These are phyloP conservation scores for Mobula birostris DNA, from an alignment of 2,113 vertebrate species.

Conservation along the genomic window DNA sequence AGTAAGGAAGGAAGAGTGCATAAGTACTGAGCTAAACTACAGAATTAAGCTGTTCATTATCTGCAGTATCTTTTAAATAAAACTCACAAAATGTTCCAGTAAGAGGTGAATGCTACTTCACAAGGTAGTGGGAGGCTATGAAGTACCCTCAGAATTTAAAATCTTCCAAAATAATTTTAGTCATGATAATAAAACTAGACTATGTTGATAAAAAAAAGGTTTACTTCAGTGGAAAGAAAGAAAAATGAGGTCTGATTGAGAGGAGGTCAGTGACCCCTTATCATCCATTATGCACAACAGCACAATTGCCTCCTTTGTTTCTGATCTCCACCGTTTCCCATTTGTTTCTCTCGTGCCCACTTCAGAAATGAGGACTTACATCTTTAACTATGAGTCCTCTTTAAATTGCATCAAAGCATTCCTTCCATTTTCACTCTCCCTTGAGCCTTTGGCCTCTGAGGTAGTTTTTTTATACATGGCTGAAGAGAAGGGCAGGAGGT, in stretches of 20 bases:
- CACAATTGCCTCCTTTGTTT: not conserved
- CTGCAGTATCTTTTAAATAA: not conserved
- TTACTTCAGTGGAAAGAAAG: not conserved
- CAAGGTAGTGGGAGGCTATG: not conserved
- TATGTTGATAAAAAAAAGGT: not conserved
- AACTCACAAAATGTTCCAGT: not conserved
- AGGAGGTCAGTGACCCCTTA: not conserved
- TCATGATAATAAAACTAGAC: not conserved
- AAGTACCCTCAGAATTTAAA: not conserved
- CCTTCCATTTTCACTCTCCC: not conserved
- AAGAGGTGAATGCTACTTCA: slow-evolving; percentile 8
- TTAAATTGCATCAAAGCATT: not conserved
- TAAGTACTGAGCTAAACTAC: not conserved
- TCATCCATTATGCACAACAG: not conserved
- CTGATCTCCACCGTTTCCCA: not conserved
- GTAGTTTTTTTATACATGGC: not conserved
- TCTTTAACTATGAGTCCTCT: not conserved
- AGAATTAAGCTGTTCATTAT: not conserved
- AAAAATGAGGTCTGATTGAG: not conserved
- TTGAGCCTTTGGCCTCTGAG: not conserved
- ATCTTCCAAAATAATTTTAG: not conserved
- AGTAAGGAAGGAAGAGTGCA: not conserved
- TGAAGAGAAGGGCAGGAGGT: not conserved
- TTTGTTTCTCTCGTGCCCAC: not conserved
- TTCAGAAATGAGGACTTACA: not conserved